Conservation (phyloP, 2,797 vertebrate genomes). For the Propithecus deckenii region DNA sequence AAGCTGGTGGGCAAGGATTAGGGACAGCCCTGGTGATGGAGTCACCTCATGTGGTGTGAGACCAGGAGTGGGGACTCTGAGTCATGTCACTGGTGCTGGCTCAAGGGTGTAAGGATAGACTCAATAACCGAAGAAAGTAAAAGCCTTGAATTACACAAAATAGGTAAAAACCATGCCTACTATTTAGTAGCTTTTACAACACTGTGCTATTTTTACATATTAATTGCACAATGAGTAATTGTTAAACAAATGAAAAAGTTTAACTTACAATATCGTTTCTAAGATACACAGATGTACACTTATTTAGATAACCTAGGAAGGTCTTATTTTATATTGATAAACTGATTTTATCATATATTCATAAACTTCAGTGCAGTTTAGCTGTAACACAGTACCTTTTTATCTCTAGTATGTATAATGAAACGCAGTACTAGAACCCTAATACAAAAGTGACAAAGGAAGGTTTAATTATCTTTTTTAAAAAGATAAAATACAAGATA, state of each 20-base stretch:
- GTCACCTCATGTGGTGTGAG: not conserved
- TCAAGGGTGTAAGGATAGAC: not conserved
- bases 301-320: not conserved
- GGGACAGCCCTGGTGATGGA: not conserved
- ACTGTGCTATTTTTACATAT: not conserved
- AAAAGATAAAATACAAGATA: not conserved
- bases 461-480: not conserved
- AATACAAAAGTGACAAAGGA: not conserved
- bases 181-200: not conserved
- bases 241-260: not conserved
- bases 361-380: not conserved
- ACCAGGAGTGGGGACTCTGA: not conserved
- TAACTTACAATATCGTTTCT: not conserved
- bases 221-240: not conserved
- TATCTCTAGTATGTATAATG: not conserved
- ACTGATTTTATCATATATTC: not conserved
- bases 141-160: not conserved
- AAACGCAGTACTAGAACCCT: not conserved
- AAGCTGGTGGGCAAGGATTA: not conserved
- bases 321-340: not conserved
- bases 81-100: not conserved
- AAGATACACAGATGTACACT: not conserved
- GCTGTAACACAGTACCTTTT: not conserved
- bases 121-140: not conserved
- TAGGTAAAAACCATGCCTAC: not conserved